Evolutionary conservation across 2,797 vertebrate species (phyloP).

Genomic region (Urosaurus nigricauda): DNA sequence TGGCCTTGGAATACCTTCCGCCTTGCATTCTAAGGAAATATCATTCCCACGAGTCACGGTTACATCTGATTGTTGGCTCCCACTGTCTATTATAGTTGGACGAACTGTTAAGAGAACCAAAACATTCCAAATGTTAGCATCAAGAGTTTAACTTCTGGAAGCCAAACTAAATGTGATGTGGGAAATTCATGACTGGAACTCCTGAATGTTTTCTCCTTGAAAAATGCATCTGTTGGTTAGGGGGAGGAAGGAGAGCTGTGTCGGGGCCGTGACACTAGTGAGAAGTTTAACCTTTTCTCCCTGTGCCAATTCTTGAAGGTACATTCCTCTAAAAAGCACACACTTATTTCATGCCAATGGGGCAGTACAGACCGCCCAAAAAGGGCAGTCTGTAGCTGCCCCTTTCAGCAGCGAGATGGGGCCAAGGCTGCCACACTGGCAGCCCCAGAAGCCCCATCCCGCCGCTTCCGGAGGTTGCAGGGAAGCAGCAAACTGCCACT

Average conservation of each 20-base stretch:
- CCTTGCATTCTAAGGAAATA: slow-evolving; percentile 87
- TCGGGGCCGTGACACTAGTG: neutral
- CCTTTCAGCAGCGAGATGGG: too few species aligned
- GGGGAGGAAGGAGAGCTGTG: neutral
- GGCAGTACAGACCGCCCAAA: too few species aligned
- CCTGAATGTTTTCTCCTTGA: neutral
- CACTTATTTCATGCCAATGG: neutral
- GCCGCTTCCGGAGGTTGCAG: too few species aligned
- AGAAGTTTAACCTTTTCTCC: neutral
- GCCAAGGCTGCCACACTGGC: too few species aligned
- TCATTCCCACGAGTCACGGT: slow-evolving; percentile 82
- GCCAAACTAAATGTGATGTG: neutral
- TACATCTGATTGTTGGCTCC: slow-evolving; percentile 75
- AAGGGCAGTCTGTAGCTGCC: too few species aligned
- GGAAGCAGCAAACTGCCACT: too few species aligned
- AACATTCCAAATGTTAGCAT: neutral
- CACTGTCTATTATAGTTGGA: slow-evolving; percentile 84
- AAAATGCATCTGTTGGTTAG: neutral
- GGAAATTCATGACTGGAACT: neutral
- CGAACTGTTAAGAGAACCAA: slow-evolving; percentile 78
- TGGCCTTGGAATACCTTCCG: slow-evolving; percentile 88
- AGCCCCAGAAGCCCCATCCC: too few species aligned
- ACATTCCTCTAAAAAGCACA: neutral
- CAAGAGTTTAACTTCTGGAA: neutral
- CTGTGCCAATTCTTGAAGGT: neutral